Evolutionary conservation across 2,888 invertebrate species (phyloP).

Genomic region (Metallyticus violacea): DNA sequence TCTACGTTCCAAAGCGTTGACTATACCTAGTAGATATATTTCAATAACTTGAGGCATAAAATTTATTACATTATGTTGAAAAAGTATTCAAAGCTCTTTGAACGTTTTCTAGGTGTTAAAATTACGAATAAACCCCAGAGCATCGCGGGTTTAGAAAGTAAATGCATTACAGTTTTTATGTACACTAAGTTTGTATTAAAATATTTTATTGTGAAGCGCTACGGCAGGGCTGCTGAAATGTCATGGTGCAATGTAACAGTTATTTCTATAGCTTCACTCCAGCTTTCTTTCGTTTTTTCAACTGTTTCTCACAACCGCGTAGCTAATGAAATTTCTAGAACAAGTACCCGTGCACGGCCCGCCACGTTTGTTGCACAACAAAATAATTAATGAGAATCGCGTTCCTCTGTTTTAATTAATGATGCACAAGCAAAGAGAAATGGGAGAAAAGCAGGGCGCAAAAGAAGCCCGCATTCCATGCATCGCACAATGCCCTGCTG

Average conservation of each 20-base stretch:
- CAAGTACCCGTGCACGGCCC: neutral
- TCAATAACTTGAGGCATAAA: too few species aligned
- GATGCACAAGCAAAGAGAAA: neutral
- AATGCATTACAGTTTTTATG: too few species aligned
- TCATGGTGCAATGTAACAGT: neutral
- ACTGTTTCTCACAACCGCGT: neutral
- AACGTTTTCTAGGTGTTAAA: too few species aligned
- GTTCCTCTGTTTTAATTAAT: constrained; percentile 4
- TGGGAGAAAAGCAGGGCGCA: neutral
- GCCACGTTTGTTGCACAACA: neutral
- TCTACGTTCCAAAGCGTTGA: too few species aligned
- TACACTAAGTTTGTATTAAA: too few species aligned
- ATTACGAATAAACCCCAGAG: too few species aligned
- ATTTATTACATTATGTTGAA: too few species aligned
- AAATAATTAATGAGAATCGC: neutral
- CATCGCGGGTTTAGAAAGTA: too few species aligned
- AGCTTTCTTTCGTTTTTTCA: neutral
- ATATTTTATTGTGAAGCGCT: too few species aligned
- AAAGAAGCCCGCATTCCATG: neutral
- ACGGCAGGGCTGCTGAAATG: too few species aligned
- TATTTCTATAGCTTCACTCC: neutral
- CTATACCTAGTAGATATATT: too few species aligned
- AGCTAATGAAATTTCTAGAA: constrained; percentile 1
- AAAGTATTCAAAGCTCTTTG: too few species aligned
- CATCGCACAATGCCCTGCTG: neutral